These are phyloP conservation scores for Amblyjoppa proteus DNA, from an alignment of 2,888 invertebrate species.

Conservation along the genomic window DNA sequence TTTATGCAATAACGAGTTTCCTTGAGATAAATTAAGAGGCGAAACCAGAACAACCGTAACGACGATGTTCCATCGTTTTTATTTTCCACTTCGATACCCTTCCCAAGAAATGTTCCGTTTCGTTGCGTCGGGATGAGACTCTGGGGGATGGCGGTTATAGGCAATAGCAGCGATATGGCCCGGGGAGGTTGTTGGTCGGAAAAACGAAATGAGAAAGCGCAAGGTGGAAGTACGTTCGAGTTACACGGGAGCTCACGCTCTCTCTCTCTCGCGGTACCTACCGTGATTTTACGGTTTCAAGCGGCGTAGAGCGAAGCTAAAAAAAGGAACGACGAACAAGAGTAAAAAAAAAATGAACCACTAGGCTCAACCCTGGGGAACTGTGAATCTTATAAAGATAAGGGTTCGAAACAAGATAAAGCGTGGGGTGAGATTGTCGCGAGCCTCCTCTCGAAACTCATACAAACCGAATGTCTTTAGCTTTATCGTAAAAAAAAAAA, in stretches of 20 bases:
- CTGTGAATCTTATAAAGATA: slow-evolving; percentile 7
- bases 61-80: background rate
- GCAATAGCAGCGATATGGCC: slow-evolving; percentile 16
- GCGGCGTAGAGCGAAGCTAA: background rate
- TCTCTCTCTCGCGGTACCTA: background rate
- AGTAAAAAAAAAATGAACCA: background rate
- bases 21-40: background rate
- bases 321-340: background rate
- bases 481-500: background rate
- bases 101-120: slow-evolving; percentile 14
- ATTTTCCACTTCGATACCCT: slow-evolving; percentile 1
- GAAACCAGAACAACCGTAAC: background rate
- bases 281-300: slow-evolving; percentile 27
- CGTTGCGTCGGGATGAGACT: slow-evolving; percentile 16
- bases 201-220: slow-evolving; percentile 32
- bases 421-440: background rate
- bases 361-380: background rate
- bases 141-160: slow-evolving; percentile 19
- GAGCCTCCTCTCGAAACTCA: background rate
- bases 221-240: background rate
- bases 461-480: background rate
- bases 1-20: background rate
- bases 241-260: background rate
- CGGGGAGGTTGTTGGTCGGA: background rate
- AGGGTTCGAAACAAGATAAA: background rate